phyloP scores from a whole-genome alignment of 2,113 vertebrate species.

The Dinomys branickii region DNA sequence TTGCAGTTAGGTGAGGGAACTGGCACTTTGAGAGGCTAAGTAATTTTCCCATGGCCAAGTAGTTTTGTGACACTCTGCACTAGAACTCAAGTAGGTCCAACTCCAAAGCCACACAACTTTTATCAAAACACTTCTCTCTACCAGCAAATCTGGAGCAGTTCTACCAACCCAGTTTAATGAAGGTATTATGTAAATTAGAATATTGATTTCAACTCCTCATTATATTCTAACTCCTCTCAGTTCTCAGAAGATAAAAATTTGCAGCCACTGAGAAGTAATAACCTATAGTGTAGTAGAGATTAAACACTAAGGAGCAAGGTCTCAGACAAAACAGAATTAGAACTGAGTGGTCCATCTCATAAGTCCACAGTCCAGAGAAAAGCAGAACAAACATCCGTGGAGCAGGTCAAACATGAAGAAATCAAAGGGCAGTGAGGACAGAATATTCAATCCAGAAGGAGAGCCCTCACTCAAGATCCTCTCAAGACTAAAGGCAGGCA shows the following conservation, averaged over 20 bases:
- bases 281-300: neutral
- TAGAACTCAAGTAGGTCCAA: neutral
- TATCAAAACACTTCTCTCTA: neutral
- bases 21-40: neutral
- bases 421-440: neutral
- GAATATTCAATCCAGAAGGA: neutral
- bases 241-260: conserved; percentile 8
- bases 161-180: neutral
- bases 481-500: neutral
- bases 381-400: neutral
- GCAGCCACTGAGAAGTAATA: neutral
- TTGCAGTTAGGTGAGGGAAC: neutral
- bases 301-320: neutral
- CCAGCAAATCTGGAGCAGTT: neutral
- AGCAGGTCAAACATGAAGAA: neutral
- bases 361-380: neutral
- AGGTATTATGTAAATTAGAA: neutral
- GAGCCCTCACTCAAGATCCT: neutral
- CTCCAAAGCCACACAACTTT: neutral
- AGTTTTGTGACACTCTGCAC: neutral
- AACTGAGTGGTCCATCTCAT: neutral
- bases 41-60: neutral
- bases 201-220: neutral
- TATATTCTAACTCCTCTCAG: neutral
- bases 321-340: neutral